These are phyloP conservation scores for Physocephala rufipes DNA, from an alignment of 2,888 invertebrate genomes.

Conservation along the genomic window DNA sequence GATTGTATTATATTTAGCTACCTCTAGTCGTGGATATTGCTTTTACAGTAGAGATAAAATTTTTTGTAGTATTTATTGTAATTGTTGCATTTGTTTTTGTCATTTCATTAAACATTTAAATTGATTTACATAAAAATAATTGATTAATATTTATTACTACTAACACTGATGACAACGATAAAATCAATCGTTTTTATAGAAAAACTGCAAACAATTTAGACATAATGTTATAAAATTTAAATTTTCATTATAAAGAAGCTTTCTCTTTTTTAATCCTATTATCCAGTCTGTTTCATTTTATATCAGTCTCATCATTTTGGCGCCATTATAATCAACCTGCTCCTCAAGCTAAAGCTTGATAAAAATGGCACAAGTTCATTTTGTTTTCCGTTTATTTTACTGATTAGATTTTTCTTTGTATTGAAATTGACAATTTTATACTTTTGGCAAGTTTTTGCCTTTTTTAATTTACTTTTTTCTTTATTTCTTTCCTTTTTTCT, in stretches of 20 bases:
- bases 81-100: constrained; percentile 38
- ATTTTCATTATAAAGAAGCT: constrained; percentile 27
- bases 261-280: not conserved
- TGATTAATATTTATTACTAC: not conserved
- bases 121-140: too few species aligned
- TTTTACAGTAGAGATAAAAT: constrained; percentile 30
- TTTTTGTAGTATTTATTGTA: constrained; percentile 34
- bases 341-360: too few species aligned
- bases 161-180: not conserved
- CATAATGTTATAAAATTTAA: constrained; percentile 29
- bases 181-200: constrained; percentile 4
- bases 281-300: not conserved
- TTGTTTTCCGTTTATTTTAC: not conserved
- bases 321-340: too few species aligned
- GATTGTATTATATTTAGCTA: too few species aligned
- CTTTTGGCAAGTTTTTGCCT: not conserved
- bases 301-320: too few species aligned
- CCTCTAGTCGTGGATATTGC: too few species aligned
- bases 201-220: not conserved
- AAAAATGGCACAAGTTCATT: too few species aligned
- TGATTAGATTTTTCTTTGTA: not conserved
- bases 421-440: not conserved
- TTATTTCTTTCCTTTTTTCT: not conserved
- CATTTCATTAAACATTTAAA: not conserved
- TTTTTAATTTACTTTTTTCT: not conserved